Conservation (phyloP, 2,797 vertebrate species). For the Betta splendens region DNA sequence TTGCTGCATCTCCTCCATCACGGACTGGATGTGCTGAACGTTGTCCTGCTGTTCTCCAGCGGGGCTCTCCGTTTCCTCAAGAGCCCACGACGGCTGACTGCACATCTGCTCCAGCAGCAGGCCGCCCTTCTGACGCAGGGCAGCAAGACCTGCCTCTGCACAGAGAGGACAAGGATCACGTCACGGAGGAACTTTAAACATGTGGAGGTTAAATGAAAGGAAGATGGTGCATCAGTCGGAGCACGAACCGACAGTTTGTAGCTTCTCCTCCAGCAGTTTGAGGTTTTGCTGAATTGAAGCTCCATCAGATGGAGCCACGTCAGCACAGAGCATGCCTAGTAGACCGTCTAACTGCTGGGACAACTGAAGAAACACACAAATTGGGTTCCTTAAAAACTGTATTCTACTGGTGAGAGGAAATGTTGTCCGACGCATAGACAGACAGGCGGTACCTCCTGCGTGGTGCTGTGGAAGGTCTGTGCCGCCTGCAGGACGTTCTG, state of each 20-base stretch:
- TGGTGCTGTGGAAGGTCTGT: conserved; percentile 92
- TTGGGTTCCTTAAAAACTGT: neutral
- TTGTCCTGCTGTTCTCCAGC: conserved; percentile 93
- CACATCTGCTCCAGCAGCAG: conserved; percentile 94
- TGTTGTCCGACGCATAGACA: neutral
- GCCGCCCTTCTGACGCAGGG: conserved; percentile 93
- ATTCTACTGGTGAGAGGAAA: no score
- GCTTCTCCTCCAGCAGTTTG: conserved; percentile 97
- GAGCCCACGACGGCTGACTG: conserved; percentile 90
- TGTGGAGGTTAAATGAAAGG: neutral
- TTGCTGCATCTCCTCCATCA: conserved; percentile 99
- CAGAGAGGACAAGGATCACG: neutral
- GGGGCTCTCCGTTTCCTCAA: conserved; percentile 89
- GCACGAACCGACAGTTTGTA: conserved; percentile 94
- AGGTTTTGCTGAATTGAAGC: conserved; percentile 96
- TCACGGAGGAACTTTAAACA: no score
- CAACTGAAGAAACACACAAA: conserved; percentile 80
- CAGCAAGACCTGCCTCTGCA: conserved; percentile 89
- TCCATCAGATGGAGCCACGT: conserved; percentile 95
- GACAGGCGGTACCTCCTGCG: conserved; percentile 88
- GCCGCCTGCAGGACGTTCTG: conserved; percentile 96
- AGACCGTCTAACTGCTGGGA: conserved; percentile 97
- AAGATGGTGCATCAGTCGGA: neutral
- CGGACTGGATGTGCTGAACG: conserved; percentile 92
- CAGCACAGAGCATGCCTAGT: conserved; percentile 97